Evolutionary conservation across 2,797 vertebrate genomes (phyloP), one percentile per base, ranked within the genome.

Genomic region (Acestrorhynchus altus): DNA sequence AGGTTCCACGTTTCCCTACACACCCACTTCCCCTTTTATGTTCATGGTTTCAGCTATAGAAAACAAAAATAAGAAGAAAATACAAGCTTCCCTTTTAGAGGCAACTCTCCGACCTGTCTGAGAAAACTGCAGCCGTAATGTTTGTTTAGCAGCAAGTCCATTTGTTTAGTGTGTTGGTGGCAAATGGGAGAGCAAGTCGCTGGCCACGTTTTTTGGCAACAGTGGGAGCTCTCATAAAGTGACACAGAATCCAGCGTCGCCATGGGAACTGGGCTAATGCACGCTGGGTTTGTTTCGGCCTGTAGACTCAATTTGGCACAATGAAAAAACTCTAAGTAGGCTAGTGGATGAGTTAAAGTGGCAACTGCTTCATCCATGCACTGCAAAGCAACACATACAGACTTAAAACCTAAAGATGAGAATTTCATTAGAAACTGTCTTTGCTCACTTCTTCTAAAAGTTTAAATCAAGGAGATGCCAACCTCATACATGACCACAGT

Each of bases 201-300:
- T 72, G 28, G 18, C 74, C 51, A 69, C 18, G 66, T 77, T 66
- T 74, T 61, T 80, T 81, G 76, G 72, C 79, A 76, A n/a, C 67
- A 65, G 65, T 59, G 22, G 44, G 46, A 69, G 28, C 68, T 67
- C 67, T 79, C 65, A 26, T 74, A 73, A 67, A 52, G 70, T 79
- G 60, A 84, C 78, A 81, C 70, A 79, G 59, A 79, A 78, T 82
- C 77, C 70, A 70, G 39, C 46, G 52, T 78, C 24, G 49, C 47
- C 74, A 74, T 84, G 80, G 70, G 74, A 81, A 82, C 77, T 74
- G 67, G 77, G 51, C 77, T 84, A 68, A 65, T 75, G 67, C 70
- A 74, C 64, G 77, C 83, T 77, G 80, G 68, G 72, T 76, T 68
- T 79, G 64, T 73, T 74, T 81, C 20, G 44, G 46, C 69, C 68